Evolutionary conservation across 1,140 invertebrate species (phyloP).

Genomic region (Drosophila rufa): DNA sequence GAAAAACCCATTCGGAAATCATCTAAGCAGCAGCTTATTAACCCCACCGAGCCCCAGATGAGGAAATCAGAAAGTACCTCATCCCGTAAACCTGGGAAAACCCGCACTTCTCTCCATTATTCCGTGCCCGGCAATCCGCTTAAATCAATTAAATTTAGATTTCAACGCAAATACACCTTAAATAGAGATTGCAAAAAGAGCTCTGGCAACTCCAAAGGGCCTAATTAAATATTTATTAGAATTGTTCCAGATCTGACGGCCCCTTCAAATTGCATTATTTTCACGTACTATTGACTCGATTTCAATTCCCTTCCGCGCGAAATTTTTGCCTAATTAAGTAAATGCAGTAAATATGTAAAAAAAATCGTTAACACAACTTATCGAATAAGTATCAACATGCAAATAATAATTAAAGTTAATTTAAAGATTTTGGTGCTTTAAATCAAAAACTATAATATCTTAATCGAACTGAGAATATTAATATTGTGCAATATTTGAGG

Average conservation of each 20-base stretch:
- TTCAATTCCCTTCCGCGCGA: neutral
- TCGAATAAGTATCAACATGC: neutral
- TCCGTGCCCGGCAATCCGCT: conserved; percentile 31
- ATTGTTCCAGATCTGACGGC: conserved; percentile 19
- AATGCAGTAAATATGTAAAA: neutral
- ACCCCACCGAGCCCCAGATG: conserved; percentile 8
- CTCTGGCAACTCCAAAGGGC: conserved; percentile 5
- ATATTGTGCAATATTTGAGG: too few species aligned
- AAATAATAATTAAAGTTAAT: neutral
- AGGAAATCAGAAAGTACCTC: neutral
- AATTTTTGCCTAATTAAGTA: neutral
- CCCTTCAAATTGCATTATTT: conserved; percentile 32
- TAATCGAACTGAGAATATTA: too few species aligned
- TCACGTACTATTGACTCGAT: conserved; percentile 10
- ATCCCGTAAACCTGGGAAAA: conserved; percentile 1
- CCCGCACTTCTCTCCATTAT: neutral
- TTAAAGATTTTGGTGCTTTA: too few species aligned
- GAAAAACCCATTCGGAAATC: conserved; percentile 32
- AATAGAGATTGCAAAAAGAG: conserved; percentile 1
- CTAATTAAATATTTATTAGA: conserved; percentile 42
- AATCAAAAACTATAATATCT: too few species aligned
- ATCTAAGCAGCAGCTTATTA: conserved; percentile 40
- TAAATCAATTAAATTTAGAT: conserved; percentile 60
- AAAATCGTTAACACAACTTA: neutral
- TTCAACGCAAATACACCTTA: conserved; percentile 23